A percentile compares a stretch with the other conserved stretches of the same genome.
These are phyloP conservation scores for Pyrrhia umbra DNA, from an alignment of 2,888 invertebrate genomes.

Conservation along the genomic window DNA sequence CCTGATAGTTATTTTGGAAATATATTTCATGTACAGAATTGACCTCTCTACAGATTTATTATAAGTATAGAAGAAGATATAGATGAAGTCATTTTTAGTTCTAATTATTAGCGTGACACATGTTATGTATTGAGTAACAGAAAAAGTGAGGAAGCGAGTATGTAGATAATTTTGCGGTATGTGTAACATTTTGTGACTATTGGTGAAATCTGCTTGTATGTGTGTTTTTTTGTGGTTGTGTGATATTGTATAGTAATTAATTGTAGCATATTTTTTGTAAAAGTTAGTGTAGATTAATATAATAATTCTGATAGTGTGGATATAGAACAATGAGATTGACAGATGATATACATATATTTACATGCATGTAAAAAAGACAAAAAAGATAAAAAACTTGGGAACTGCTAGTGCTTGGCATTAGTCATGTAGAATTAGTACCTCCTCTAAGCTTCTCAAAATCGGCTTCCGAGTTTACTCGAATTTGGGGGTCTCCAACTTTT, in stretches of 20 bases:
- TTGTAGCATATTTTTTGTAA: background rate
- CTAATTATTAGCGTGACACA: too few relatives aligned
- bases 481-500: background rate
- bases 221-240: constrained; percentile 1
- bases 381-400: background rate
- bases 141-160: too few relatives aligned
- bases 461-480: constrained; percentile 4
- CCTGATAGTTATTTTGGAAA: too few relatives aligned
- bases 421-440: background rate
- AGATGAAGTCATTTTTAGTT: too few relatives aligned
- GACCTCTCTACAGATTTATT: too few relatives aligned
- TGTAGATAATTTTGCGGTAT: too few relatives aligned
- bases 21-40: too few relatives aligned
- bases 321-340: too few relatives aligned
- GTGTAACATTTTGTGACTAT: background rate
- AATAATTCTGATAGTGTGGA: background rate
- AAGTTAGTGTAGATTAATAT: background rate
- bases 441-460: background rate
- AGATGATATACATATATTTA: too few relatives aligned
- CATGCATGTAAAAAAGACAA: background rate
- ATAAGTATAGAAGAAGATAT: too few relatives aligned
- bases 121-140: too few relatives aligned
- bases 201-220: background rate
- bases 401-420: background rate
- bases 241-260: background rate